A percentile compares a stretch with the other conserved stretches of the same genome.
Evolutionary conservation across 2,113 vertebrate genomes (phyloP).

Genomic region (Sula dactylatra): DNA sequence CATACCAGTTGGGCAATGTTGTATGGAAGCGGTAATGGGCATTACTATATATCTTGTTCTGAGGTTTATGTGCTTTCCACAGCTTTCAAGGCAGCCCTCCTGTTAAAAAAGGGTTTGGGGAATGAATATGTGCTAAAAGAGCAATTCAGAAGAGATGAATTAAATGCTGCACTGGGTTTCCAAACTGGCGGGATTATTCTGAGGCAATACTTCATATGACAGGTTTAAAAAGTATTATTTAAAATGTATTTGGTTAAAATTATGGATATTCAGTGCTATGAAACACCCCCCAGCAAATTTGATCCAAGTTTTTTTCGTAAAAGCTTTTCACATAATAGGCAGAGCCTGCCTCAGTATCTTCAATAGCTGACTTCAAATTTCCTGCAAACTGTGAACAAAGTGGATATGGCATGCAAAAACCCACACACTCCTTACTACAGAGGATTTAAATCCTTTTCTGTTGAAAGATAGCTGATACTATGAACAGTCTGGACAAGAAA

Average conservation of each 20-base stretch:
- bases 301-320: background rate
- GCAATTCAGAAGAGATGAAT: background rate
- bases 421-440: background rate
- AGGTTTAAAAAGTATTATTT: background rate
- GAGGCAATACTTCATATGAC: background rate
- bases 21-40: background rate
- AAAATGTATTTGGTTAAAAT: background rate
- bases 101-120: background rate
- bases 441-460: background rate
- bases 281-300: background rate
- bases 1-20: background rate
- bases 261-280: background rate
- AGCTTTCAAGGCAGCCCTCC: background rate
- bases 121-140: background rate
- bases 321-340: background rate
- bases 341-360: background rate
- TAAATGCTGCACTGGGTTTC: background rate
- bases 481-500: background rate
- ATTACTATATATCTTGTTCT: background rate
- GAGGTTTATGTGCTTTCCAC: background rate
- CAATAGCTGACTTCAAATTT: slow-evolving; percentile 3
- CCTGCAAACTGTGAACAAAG: slow-evolving; percentile 21
- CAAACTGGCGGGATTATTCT: background rate
- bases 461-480: background rate
- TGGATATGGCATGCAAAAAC: background rate